A percentile compares a stretch with the other conserved stretches of the same genome.
Evolutionary conservation across 1,140 invertebrate genomes (phyloP).

Genomic region (Camponotus vicinus): DNA sequence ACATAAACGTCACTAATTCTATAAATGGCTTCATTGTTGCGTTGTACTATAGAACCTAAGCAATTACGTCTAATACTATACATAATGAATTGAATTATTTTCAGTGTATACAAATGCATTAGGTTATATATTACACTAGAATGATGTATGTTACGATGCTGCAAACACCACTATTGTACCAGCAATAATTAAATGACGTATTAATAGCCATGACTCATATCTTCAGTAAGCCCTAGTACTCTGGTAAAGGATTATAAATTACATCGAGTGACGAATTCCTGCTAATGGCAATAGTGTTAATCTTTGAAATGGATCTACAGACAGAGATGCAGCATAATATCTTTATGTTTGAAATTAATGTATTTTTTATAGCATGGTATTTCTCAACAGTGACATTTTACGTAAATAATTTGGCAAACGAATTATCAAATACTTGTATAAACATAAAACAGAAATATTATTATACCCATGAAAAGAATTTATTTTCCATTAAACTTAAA

Average conservation of each 20-base stretch:
- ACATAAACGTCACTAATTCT: conserved; percentile 1
- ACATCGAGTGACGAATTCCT: conserved; percentile 5
- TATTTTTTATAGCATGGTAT: not conserved
- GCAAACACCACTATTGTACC: conserved; percentile 26
- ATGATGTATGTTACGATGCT: not conserved
- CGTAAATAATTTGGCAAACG: not conserved
- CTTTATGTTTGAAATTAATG: not conserved
- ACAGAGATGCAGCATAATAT: not conserved
- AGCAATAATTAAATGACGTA: conserved; percentile 28
- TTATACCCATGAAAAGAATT: not conserved
- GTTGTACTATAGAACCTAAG: not conserved
- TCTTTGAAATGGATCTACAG: not conserved
- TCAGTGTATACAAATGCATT: not conserved
- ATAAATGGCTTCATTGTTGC: not conserved
- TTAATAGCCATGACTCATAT: conserved; percentile 29
- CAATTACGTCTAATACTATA: not conserved
- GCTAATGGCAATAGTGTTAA: not conserved
- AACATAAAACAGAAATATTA: not conserved
- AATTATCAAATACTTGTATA: not conserved
- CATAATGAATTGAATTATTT: conserved; percentile 21
- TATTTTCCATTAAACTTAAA: not conserved
- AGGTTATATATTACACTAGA: not conserved
- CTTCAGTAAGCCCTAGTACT: conserved; percentile 3
- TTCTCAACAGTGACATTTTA: not conserved
- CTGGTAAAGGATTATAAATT: conserved; percentile 18